Evolutionary conservation across 2,113 vertebrate species (phyloP), one percentile per base, ranked within the genome.

Genomic region (Bos indicus): DNA sequence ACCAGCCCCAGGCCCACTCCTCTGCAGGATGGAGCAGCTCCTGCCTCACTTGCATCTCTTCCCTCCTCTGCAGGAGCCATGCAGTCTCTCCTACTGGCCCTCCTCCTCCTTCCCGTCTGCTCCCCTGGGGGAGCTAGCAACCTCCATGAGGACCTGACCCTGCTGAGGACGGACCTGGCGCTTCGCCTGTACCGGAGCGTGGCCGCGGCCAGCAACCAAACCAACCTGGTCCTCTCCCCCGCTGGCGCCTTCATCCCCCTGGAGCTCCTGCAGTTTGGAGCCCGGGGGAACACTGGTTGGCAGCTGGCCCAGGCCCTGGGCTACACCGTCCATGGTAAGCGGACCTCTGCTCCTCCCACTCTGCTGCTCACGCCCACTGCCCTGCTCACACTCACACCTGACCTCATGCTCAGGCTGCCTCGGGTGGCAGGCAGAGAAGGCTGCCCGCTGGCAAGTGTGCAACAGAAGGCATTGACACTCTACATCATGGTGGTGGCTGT

Each of bases 221-320:
- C 99, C 90, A 99, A 99, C 87, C 95, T 99, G 26, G 98, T 99
- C 5, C 40, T 99, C 95, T 99, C 99, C 0, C 99, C 99, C 0
- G 98, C 98, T 46, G 99, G 99, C 0, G 98, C 99, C 91, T 98
- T 99, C 36, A 56, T 98, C 84, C 99, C 99, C 59, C 98, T 99
- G 97, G 99, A 99, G 59, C 98, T 99, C 95, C 98, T 99, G 97
- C 99, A 99, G 98, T 98, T 99, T 2, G 99, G 99, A 25, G 99
- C 99, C 90, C 98, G 98, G 85, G 99, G 99, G 81, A 99, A 99
- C 95, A 99, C 99, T 0, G 97, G 99, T 82, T 95, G 0, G 0
- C 99, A 99, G 97, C 98, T 99, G 97, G 98, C 99, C 87, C 98
- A 97, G 26, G 98, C 98, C 6, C 98, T 99, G 93, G 99, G 99